These are phyloP conservation scores for Dilophus febrilis DNA, from an alignment of 2,888 invertebrate genomes.

Conservation along the genomic window DNA sequence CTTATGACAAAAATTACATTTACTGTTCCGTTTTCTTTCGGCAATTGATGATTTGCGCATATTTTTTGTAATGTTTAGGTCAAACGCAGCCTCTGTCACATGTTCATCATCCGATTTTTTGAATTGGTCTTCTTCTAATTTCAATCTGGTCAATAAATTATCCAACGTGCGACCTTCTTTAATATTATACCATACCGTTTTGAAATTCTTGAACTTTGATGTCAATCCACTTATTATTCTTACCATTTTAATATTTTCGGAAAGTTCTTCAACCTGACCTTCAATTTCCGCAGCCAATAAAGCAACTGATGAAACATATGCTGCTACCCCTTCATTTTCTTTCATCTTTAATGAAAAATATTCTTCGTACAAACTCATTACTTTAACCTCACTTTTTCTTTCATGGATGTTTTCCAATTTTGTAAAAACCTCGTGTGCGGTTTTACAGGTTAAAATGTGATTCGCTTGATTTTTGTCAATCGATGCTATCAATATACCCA, in stretches of 20 bases:
- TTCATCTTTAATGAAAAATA: too few relatives aligned
- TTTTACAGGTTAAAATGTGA: too few relatives aligned
- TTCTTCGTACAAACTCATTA: too few relatives aligned
- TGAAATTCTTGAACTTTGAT: slow-evolving; percentile 3
- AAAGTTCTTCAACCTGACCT: not conserved
- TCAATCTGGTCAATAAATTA: not conserved
- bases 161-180: not conserved
- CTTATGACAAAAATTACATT: not conserved
- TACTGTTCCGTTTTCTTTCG: not conserved
- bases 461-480: too few relatives aligned
- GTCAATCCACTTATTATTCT: slow-evolving; percentile 4
- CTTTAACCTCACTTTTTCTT: too few relatives aligned
- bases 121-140: not conserved
- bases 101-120: not conserved
- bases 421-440: too few relatives aligned
- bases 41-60: not conserved
- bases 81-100: too few relatives aligned
- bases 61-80: too few relatives aligned
- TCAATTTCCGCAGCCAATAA: too few relatives aligned
- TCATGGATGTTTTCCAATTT: too few relatives aligned
- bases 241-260: too few relatives aligned
- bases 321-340: not conserved
- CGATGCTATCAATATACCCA: too few relatives aligned
- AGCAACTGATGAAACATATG: not conserved
- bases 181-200: slow-evolving; percentile 1